These are phyloP conservation scores for Macrocentrus cingulum DNA, from an alignment of 1,140 invertebrate genomes.

Conservation along the genomic window DNA sequence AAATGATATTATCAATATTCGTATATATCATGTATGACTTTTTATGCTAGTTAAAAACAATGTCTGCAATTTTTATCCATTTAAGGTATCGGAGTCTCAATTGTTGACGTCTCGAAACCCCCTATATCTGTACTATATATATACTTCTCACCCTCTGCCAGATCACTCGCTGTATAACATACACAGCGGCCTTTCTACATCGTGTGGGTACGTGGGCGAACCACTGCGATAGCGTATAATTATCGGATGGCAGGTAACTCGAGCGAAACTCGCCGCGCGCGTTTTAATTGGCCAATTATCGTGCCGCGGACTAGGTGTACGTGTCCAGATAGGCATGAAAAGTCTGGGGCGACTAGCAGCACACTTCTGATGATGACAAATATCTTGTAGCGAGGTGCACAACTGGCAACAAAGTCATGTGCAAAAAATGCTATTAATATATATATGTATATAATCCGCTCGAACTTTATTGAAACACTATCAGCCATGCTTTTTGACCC, in stretches of 20 bases:
- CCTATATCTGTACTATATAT: conserved; percentile 18
- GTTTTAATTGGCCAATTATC: conserved; percentile 62
- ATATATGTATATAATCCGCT: neutral
- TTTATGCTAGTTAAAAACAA: no score
- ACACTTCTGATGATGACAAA: conserved; percentile 6
- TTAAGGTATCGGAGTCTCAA: no score
- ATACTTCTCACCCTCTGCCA: no score
- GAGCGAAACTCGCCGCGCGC: conserved; percentile 42
- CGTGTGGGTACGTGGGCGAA: conserved; percentile 52
- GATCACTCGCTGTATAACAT: no score
- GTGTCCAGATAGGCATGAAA: conserved; percentile 56
- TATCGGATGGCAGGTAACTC: conserved; percentile 58
- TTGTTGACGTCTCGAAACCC: no score
- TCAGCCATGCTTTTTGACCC: conserved; percentile 17
- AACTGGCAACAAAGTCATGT: no score
- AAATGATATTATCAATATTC: no score
- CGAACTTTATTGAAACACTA: neutral
- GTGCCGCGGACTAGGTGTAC: conserved; percentile 51
- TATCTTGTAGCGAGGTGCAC: conserved; percentile 6
- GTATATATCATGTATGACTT: no score
- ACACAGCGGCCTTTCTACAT: no score
- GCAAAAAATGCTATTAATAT: neutral
- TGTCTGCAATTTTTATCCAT: no score
- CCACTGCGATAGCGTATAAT: conserved; percentile 56
- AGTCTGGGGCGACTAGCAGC: conserved; percentile 41